These are phyloP conservation scores for Contarinia nasturtii DNA, from an alignment of 1,140 invertebrate species.

Conservation along the genomic window DNA sequence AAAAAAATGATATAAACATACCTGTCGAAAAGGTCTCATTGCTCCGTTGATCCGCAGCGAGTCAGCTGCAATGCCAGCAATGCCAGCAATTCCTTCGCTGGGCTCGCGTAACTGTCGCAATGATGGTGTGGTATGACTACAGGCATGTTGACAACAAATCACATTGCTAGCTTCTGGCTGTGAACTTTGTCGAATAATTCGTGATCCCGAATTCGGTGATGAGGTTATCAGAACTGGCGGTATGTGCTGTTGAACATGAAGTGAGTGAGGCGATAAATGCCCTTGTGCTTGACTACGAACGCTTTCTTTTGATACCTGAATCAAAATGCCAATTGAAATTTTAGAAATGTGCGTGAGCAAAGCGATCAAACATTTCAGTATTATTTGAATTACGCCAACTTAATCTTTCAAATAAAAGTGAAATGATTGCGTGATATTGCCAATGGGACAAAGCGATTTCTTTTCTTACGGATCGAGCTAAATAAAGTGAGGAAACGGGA, in stretches of 20 bases:
- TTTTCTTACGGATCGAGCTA: constrained; percentile 53
- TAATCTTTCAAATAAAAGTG: too few species aligned
- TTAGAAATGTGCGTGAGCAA: constrained; percentile 17
- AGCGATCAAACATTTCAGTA: too few species aligned
- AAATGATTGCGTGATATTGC: too few species aligned
- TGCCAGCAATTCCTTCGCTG: constrained; percentile 51
- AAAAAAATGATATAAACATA: constrained; percentile 25
- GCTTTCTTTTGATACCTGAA: constrained; percentile 12
- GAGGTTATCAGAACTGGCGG: constrained; percentile 50
- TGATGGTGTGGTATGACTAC: constrained; percentile 41
- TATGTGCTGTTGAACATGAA: constrained; percentile 21
- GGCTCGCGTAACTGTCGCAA: constrained; percentile 64
- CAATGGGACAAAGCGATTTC: constrained; percentile 17
- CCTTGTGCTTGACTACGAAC: neutral
- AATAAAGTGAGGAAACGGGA: constrained; percentile 47
- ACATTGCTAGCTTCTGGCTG: constrained; percentile 61
- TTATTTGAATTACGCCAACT: too few species aligned
- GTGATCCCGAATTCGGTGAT: constrained; percentile 36
- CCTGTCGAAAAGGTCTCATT: constrained; percentile 90
- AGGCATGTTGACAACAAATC: constrained; percentile 39
- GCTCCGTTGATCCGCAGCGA: constrained; percentile 91
- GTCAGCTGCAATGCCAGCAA: constrained; percentile 93
- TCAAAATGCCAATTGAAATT: constrained; percentile 30
- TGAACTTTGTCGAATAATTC: constrained; percentile 77
- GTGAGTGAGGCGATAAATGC: neutral